A percentile compares a stretch with the other conserved stretches of the same genome.
phyloP scores from a whole-genome alignment of 2,888 invertebrate species.

The Rhogogaster chlorosoma region DNA sequence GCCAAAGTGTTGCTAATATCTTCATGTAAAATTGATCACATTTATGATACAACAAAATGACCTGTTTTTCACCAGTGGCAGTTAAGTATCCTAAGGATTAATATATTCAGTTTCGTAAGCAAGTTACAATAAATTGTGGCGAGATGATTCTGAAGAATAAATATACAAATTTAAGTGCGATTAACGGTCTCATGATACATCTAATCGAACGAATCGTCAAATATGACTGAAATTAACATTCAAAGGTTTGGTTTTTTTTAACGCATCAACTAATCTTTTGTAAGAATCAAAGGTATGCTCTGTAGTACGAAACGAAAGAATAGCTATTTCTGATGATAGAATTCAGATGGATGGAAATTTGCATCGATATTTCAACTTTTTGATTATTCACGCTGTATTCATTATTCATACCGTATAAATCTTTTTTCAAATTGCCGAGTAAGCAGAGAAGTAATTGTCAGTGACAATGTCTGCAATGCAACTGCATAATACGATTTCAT shows the following conservation, averaged over 20 bases:
- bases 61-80: neutral
- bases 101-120: neutral
- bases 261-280: neutral
- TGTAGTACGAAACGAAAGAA: neutral
- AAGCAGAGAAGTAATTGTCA: neutral
- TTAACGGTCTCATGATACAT: neutral
- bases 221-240: neutral
- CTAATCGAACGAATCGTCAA: neutral
- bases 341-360: neutral
- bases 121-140: neutral
- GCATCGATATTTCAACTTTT: neutral
- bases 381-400: neutral
- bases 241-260: neutral
- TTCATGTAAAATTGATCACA: neutral
- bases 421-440: neutral
- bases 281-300: neutral
- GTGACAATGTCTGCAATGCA: neutral
- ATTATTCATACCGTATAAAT: neutral
- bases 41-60: constrained; percentile 26
- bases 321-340: neutral
- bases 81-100: neutral
- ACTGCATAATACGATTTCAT: neutral
- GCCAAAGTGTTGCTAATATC: constrained; percentile 14
- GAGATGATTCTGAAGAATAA: neutral
- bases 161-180: constrained; percentile 17